A percentile compares a stretch with the other conserved stretches of the same genome.
These are phyloP conservation scores for Cosmorhoe ocellata DNA, from an alignment of 2,888 invertebrate genomes.

Conservation along the genomic window DNA sequence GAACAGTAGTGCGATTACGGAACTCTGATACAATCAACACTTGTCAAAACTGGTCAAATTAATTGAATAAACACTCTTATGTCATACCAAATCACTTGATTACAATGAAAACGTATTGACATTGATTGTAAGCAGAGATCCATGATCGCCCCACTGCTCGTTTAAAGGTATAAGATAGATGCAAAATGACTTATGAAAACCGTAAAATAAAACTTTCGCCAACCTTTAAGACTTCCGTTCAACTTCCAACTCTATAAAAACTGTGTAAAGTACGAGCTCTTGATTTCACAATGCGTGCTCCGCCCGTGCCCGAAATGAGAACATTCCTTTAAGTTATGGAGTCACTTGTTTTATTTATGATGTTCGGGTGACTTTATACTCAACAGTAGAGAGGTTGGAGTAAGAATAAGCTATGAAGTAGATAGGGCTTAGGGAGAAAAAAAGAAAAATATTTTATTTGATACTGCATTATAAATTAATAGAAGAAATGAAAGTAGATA, in stretches of 20 bases:
- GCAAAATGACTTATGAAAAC: constrained; percentile 2
- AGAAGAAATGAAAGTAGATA: no score
- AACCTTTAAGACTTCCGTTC: constrained; percentile 20
- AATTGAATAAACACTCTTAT: no score
- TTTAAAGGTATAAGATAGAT: no score
- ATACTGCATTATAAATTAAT: no score
- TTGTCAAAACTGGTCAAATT: no score
- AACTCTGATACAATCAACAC: no score
- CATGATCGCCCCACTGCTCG: no score
- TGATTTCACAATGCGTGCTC: constrained; percentile 15
- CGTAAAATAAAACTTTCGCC: constrained; percentile 21
- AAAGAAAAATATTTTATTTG: neutral
- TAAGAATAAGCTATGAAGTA: neutral
- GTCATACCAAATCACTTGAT: no score
- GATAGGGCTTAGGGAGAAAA: no score
- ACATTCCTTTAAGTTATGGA: constrained; percentile 27
- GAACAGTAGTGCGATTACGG: no score
- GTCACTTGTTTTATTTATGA: constrained; percentile 27
- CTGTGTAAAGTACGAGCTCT: constrained; percentile 10
- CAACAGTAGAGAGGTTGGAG: constrained; percentile 8
- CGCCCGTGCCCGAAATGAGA: constrained; percentile 18
- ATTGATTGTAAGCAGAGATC: neutral
- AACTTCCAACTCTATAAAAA: constrained; percentile 17
- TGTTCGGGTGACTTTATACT: constrained; percentile 13
- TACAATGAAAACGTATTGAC: no score